Base-by-base conservation (phyloP, 2,888 invertebrate species). In the Sisyra terminalis region DNA sequence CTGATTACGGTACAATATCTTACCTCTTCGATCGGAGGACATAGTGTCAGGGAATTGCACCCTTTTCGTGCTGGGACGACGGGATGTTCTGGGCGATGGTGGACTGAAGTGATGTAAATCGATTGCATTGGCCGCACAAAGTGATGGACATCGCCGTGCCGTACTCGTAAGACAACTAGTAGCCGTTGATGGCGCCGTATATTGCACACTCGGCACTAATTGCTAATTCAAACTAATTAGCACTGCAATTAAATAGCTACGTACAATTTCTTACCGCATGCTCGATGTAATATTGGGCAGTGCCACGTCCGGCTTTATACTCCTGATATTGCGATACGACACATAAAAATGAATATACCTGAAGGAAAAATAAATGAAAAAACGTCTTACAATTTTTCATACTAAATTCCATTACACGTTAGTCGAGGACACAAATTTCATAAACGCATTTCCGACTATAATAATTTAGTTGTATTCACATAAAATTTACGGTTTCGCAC, bases 321-420 rank as follows among this genome's bases (percentile, higher is more conserved):
- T 85, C 85, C 61, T 88, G 88, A 56, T 83, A 86, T 60, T 87
- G 87, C 4, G 87, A 87, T 55, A 86, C 72, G 44, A 88, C 87
- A 65, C 87, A 87, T 44, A 86, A 68, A 59, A 86, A 65, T 48
- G 82, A 77, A 61, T 88, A 88, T 29, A 82, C 65, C 87, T 88
- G 68, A 24, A 24, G 7, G 5, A 24, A 24, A 24, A 24, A 24
- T 7, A 24, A 24, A 5, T 24, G n/a, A n/a, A 24, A 24, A 24
- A 5, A 7, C 24, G 7, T 24, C 7, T 24, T 24, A 24, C 7
- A 7, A 24, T 24, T 24, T 24, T 24, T 24, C 3, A 24, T 24
- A 24, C 3, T 24, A 24, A 5, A 5, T 24, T 24, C 5, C 24
- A 24, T n/a, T 24, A 24, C 24, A 24, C 7, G 7, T 24, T 24